A percentile compares a stretch with the other conserved stretches of the same genome.
Conservation (phyloP, 2,888 invertebrate species). For the Pseudococcus longispinus region DNA sequence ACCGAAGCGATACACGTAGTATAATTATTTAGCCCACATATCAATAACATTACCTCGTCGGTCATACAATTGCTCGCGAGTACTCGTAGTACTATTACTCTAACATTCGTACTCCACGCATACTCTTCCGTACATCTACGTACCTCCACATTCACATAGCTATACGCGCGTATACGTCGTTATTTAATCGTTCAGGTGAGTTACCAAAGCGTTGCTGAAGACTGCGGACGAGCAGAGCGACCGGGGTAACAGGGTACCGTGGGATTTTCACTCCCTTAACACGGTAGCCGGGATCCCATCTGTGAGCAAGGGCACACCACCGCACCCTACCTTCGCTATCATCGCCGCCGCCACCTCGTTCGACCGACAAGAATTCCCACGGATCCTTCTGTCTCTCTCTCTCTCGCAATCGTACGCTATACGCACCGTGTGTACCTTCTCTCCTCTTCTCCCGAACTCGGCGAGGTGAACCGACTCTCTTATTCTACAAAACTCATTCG, state of each 20-base stretch:
- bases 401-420: neutral
- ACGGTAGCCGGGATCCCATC: slow-evolving; percentile 55
- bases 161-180: neutral
- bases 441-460: neutral
- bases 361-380: slow-evolving; percentile 51
- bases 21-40: slow-evolving; percentile 57
- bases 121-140: neutral
- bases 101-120: neutral
- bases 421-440: too few relatives aligned
- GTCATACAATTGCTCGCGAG: neutral
- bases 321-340: slow-evolving; percentile 44
- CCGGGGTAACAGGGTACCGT: slow-evolving; percentile 50
- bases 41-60: slow-evolving; percentile 52
- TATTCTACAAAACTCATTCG: neutral
- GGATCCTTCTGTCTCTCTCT: slow-evolving; percentile 45
- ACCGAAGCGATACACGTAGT: neutral
- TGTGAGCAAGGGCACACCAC: slow-evolving; percentile 54
- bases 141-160: neutral
- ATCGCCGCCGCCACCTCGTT: neutral
- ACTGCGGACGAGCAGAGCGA: neutral
- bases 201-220: slow-evolving; percentile 32
- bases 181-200: slow-evolving; percentile 54
- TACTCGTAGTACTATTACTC: neutral
- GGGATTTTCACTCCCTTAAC: slow-evolving; percentile 56
- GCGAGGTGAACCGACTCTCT: neutral